Percentiles rank a stretch among this genome's conserved stretches.
These are phyloP conservation scores for Mionectes macconnelli DNA, from an alignment of 2,113 vertebrate genomes.

Conservation along the genomic window DNA sequence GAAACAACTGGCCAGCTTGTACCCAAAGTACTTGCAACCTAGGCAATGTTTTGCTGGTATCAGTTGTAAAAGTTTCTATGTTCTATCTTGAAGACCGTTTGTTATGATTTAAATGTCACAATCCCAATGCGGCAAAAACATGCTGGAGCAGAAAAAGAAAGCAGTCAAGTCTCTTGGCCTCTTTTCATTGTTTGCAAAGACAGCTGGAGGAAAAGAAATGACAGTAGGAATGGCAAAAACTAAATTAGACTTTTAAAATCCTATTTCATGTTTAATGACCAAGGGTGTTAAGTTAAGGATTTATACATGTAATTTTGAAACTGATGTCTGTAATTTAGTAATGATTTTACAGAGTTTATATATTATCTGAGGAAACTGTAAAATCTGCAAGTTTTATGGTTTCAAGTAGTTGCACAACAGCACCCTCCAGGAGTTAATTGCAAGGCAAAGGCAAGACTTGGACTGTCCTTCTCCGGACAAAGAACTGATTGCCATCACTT, in stretches of 20 bases:
- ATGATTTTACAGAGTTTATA: background rate
- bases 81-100: background rate
- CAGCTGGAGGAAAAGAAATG: background rate
- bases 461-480: background rate
- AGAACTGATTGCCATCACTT: accelerated
- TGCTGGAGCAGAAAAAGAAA: background rate
- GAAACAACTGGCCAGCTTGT: background rate
- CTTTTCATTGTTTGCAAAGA: background rate
- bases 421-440: background rate
- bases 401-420: background rate
- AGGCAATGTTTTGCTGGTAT: background rate
- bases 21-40: background rate
- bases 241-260: background rate
- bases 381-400: background rate
- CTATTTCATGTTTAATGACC: background rate
- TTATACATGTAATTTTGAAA: slow-evolving; percentile 8
- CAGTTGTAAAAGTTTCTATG: background rate
- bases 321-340: background rate
- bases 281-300: background rate
- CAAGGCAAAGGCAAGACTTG: background rate
- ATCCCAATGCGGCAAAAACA: background rate
- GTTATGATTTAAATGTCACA: background rate
- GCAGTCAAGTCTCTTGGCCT: background rate
- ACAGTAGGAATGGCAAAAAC: background rate
- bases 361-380: background rate